phyloP scores from a whole-genome alignment of 2,888 invertebrate genomes.

The Melikaiella ostensackeni region DNA sequence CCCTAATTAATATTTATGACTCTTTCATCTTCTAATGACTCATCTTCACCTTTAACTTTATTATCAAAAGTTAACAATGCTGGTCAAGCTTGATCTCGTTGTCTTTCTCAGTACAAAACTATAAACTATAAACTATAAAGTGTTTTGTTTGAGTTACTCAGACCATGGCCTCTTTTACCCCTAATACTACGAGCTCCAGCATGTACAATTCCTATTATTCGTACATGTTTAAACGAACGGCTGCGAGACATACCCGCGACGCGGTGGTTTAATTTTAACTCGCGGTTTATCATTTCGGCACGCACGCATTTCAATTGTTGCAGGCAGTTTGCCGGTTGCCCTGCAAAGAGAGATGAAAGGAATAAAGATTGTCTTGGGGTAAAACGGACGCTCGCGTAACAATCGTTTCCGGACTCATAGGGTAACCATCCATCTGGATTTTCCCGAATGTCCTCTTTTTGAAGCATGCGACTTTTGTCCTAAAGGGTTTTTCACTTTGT shows the following conservation, averaged over 20 bases:
- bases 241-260: conserved; percentile 20
- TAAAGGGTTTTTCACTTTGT: too few relatives aligned
- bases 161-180: conserved; percentile 39
- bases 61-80: conserved; percentile 27
- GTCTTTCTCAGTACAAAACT: neutral
- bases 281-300: conserved; percentile 58
- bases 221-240: neutral
- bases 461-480: too few relatives aligned
- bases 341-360: neutral
- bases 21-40: conserved; percentile 28
- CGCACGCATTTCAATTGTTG: conserved; percentile 54
- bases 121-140: conserved; percentile 7
- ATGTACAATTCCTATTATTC: neutral
- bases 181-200: conserved; percentile 27
- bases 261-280: conserved; percentile 36
- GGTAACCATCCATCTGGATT: too few relatives aligned
- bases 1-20: conserved; percentile 25
- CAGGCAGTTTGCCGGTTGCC: conserved; percentile 42
- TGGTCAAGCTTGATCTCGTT: neutral
- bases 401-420: conserved; percentile 15
- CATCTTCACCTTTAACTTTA: conserved; percentile 23
- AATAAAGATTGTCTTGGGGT: neutral
- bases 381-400: conserved; percentile 11
- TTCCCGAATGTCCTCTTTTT: too few relatives aligned
- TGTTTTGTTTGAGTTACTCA: conserved; percentile 30